Percentiles rank a stretch among this genome's conserved stretches.
phyloP scores from a whole-genome alignment of 1,140 invertebrate genomes.

The Zaprionus africanus region DNA sequence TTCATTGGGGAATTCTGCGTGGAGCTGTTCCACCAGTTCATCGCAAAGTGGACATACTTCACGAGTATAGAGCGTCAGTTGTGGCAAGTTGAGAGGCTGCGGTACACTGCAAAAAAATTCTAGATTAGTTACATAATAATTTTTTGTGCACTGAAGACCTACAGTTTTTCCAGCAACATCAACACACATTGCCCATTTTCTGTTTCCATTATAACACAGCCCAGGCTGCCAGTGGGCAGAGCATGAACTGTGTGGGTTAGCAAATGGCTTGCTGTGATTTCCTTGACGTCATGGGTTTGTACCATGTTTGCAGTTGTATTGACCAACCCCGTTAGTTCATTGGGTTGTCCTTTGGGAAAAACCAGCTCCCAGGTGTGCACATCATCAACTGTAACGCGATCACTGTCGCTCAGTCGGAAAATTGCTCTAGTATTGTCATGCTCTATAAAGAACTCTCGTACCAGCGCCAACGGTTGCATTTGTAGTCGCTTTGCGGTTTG shows the following conservation, averaged over 20 bases:
- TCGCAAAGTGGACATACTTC: constrained; percentile 93
- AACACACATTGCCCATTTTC: constrained; percentile 36
- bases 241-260: constrained; percentile 95
- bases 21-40: constrained; percentile 89
- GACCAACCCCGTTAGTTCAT: constrained; percentile 92
- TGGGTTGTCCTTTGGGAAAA: constrained; percentile 85
- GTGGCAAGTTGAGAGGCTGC: constrained; percentile 64
- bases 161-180: constrained; percentile 64
- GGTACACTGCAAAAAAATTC: constrained; percentile 41
- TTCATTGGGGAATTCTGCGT: constrained; percentile 86
- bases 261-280: constrained; percentile 98
- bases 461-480: constrained; percentile 93
- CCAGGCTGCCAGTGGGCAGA: constrained; percentile 94
- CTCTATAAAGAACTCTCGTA: constrained; percentile 94
- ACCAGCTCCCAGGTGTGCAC: constrained; percentile 54
- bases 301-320: constrained; percentile 95
- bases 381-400: constrained; percentile 20
- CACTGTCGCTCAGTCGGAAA: constrained; percentile 9
- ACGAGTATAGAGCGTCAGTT: constrained; percentile 92
- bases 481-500: constrained; percentile 90
- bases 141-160: constrained; percentile 5
- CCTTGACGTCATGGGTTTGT: constrained; percentile 97
- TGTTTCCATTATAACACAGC: constrained; percentile 87
- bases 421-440: constrained; percentile 91
- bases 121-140: background rate